Evolutionary conservation across 1,140 invertebrate genomes (phyloP), one percentile per base, ranked within the genome.

Genomic region (Orchestia grillus): DNA sequence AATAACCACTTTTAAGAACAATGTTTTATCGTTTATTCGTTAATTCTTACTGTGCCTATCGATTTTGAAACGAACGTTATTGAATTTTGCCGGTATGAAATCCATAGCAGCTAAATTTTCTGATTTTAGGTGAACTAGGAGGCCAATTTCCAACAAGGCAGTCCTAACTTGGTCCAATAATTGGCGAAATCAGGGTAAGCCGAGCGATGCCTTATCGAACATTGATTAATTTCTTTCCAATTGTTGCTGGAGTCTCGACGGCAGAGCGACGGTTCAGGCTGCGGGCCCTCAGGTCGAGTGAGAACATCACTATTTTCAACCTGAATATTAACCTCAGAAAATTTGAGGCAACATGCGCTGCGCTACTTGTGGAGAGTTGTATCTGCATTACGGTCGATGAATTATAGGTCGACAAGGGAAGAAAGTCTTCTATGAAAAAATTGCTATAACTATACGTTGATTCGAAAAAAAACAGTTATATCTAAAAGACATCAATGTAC

Each of bases 151-250:
- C 88, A 19, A 91, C 44, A 41, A 91, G 88, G 41, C 44, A 11
- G 11, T 77, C 1, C 15, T 43, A 91, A 91, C 88, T 91, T 91
- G 41, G 4, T 44, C 44, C 88, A 91, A 91, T 91, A 91, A 91
- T 91, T 91, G 88, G 44, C 0, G 44, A 44, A 44, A 91, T 91
- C 88, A 91, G 88, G 44, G 88, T 36, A 91, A 91, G 88, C 28
- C 15, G 41, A 77, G 41, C 88, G 41, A 41, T 91, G 28, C 88
- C 36, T 8, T 42, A 91, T 91, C 88, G 44, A 44, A 91, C 88
- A 91, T 91, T 91, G 88, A 91, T 91, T 91, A 43, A 91, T 91
- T 91, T 91, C 88, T 91, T 91, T 91, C 88, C 88, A 44, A 91
- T 91, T 91, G 88, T 91, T 91, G 23, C 88, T 91, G 6, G 44